Conservation (phyloP, 2,888 invertebrate species). For the Graphium colonna region DNA sequence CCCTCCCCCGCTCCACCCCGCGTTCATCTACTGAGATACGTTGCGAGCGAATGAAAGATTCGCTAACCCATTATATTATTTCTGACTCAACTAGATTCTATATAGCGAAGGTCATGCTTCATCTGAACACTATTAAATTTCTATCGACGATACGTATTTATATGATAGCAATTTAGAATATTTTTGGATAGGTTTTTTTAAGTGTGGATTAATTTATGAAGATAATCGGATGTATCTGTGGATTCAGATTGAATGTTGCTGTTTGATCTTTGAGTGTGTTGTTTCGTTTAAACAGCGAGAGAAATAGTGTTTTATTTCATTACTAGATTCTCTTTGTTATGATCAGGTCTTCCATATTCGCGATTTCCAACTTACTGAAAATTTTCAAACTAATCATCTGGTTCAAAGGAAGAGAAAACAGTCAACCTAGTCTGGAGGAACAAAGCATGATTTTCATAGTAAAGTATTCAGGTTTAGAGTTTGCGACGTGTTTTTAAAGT, state of each 20-base stretch:
- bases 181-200: slow-evolving; percentile 16
- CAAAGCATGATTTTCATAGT: too few relatives aligned
- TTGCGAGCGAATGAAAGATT: slow-evolving; percentile 26
- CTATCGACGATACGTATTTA: background rate
- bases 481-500: slow-evolving; percentile 45
- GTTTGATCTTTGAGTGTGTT: slow-evolving; percentile 28
- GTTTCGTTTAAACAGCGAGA: too few relatives aligned
- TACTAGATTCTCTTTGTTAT: too few relatives aligned
- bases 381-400: too few relatives aligned
- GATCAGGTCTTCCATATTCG: slow-evolving; percentile 30
- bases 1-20: slow-evolving; percentile 64
- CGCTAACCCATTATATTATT: slow-evolving; percentile 1
- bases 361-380: background rate
- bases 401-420: too few relatives aligned
- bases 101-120: slow-evolving; percentile 1
- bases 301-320: too few relatives aligned
- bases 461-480: slow-evolving; percentile 59
- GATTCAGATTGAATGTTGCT: slow-evolving; percentile 13
- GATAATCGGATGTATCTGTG: too few relatives aligned
- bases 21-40: slow-evolving; percentile 63
- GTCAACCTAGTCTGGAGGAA: too few relatives aligned
- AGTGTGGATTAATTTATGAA: background rate
- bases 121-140: background rate
- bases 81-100: background rate
- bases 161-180: slow-evolving; percentile 2